phyloP scores from a whole-genome alignment of 2,888 invertebrate species.

The Drosophila meridiana region DNA sequence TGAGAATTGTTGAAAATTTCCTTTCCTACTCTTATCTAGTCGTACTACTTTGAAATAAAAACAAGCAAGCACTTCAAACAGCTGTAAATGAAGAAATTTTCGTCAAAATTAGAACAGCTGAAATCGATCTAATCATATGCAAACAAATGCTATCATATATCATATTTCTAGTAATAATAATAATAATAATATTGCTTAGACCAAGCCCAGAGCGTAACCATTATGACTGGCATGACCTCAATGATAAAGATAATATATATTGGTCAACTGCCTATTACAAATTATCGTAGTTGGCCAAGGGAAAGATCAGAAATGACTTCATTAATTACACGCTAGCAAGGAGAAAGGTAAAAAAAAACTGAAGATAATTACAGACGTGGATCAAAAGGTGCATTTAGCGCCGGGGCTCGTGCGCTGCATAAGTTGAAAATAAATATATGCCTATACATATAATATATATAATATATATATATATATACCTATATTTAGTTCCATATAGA shows the following conservation, averaged over 20 bases:
- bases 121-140: conserved; percentile 39
- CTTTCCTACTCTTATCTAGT: neutral
- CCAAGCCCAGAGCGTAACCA: conserved; percentile 15
- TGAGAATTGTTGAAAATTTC: neutral
- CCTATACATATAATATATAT: conserved; percentile 8
- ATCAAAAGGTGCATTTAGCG: conserved; percentile 65
- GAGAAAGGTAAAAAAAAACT: conserved; percentile 17
- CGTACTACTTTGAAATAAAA: neutral
- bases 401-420: conserved; percentile 54
- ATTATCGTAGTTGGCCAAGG: conserved; percentile 41
- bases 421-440: conserved; percentile 11
- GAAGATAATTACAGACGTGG: conserved; percentile 54
- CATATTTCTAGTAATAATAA: conserved; percentile 18
- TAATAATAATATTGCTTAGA: conserved; percentile 3
- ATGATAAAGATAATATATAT: conserved; percentile 44
- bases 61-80: neutral
- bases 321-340: conserved; percentile 60
- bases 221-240: conserved; percentile 50
- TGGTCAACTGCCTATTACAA: conserved; percentile 45
- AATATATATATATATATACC: conserved; percentile 1
- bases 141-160: conserved; percentile 34
- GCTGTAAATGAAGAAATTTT: conserved; percentile 17
- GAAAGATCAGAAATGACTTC: conserved; percentile 45
- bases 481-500: conserved; percentile 8
- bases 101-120: conserved; percentile 40